Percentiles rank a stretch among this genome's conserved stretches.
These are phyloP conservation scores for Diplazon laetatorius DNA, from an alignment of 2,888 invertebrate genomes.

Conservation along the genomic window DNA sequence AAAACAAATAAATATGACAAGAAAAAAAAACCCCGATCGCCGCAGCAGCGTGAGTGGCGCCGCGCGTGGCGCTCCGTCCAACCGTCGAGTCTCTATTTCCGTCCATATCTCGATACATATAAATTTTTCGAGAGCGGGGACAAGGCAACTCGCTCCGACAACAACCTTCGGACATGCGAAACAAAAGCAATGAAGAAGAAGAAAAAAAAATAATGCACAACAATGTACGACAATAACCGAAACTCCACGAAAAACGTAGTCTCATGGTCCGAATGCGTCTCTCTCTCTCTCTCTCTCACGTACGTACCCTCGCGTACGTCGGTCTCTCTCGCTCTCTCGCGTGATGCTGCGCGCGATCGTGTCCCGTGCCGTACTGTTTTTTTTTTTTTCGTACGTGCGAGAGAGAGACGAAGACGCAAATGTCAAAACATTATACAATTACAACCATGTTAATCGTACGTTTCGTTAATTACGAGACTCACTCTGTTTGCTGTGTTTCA, in stretches of 20 bases:
- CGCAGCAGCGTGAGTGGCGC: neutral
- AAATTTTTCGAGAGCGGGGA: slow-evolving; percentile 63
- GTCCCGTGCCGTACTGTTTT: neutral
- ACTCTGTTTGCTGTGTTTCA: neutral
- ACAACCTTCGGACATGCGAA: slow-evolving; percentile 19
- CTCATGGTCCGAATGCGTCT: slow-evolving; percentile 56
- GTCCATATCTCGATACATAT: slow-evolving; percentile 59
- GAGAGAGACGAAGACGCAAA: slow-evolving; percentile 40
- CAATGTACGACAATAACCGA: slow-evolving; percentile 6
- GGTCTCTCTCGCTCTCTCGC: too few species aligned
- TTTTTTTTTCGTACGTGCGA: slow-evolving; percentile 14
- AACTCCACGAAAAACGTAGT: slow-evolving; percentile 53
- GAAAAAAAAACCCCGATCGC: too few species aligned
- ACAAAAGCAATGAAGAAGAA: too few species aligned
- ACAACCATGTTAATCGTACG: neutral
- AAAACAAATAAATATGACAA: neutral
- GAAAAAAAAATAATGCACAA: slow-evolving; percentile 12
- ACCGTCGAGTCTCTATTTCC: slow-evolving; percentile 58
- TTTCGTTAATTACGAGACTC: neutral
- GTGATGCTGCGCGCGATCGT: slow-evolving; percentile 20
- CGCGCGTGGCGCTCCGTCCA: slow-evolving; percentile 13
- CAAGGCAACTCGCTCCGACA: slow-evolving; percentile 46
- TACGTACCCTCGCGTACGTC: slow-evolving; percentile 34
- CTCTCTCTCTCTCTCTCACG: too few species aligned
- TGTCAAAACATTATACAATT: slow-evolving; percentile 61